phyloP scores from a whole-genome alignment of 2,888 invertebrate species.

The Blastobasis adustella region DNA sequence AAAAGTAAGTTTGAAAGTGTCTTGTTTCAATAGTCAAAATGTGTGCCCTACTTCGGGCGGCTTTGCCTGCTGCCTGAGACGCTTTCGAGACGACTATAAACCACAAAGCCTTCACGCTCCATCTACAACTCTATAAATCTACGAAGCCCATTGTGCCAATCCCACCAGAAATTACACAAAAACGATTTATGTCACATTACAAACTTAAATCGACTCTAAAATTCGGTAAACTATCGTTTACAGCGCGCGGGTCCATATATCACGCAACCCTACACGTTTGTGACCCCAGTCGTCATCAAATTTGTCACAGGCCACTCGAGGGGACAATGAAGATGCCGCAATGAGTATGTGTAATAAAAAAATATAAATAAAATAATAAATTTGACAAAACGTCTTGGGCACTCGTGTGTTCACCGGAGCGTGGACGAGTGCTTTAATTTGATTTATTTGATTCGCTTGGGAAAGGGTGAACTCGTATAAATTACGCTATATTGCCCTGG shows the following conservation, averaged over 20 bases:
- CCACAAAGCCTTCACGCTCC: conserved; percentile 46
- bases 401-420: conserved; percentile 59
- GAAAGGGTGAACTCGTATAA: conserved; percentile 64
- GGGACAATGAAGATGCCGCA: conserved; percentile 59
- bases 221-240: conserved; percentile 65
- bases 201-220: conserved; percentile 65
- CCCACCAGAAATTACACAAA: conserved; percentile 52
- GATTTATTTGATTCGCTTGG: conserved; percentile 65
- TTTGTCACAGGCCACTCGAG: conserved; percentile 73
- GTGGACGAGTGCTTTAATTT: conserved; percentile 68
- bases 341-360: conserved; percentile 62
- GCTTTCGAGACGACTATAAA: no score
- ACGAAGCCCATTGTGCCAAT: conserved; percentile 33
- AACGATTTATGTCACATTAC: conserved; percentile 57
- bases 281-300: conserved; percentile 72
- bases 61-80: no score
- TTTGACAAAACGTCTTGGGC: conserved; percentile 75
- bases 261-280: conserved; percentile 46
- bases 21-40: no score
- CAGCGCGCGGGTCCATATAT: conserved; percentile 52
- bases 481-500: conserved; percentile 47
- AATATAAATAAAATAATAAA: conserved; percentile 73
- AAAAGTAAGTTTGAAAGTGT: no score
- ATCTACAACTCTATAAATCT: conserved; percentile 42
- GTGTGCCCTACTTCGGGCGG: no score